phyloP scores from a whole-genome alignment of 2,113 vertebrate genomes.

The Sturnira hondurensis region DNA sequence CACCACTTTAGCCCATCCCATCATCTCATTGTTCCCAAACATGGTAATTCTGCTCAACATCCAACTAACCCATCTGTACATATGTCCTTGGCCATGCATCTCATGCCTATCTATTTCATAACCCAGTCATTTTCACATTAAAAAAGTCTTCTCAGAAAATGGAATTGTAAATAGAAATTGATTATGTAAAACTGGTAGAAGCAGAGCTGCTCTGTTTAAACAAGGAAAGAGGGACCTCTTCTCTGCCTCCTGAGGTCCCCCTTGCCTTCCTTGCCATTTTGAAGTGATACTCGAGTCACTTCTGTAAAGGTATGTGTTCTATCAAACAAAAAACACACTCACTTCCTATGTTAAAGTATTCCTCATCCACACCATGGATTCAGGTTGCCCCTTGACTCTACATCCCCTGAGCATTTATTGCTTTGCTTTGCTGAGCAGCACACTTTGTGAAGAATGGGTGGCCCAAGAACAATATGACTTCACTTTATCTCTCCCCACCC shows the following conservation, averaged over 20 bases:
- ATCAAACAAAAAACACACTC: neutral
- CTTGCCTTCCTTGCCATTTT: neutral
- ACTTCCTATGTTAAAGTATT: neutral
- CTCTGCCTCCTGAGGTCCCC: neutral
- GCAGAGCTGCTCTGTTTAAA: neutral
- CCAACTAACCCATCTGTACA: neutral
- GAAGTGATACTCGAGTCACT: neutral
- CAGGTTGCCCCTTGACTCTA: neutral
- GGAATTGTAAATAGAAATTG: neutral
- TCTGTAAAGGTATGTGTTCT: neutral
- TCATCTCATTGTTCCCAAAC: neutral
- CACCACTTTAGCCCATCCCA: neutral
- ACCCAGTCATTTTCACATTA: neutral
- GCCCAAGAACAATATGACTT: neutral
- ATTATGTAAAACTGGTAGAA: neutral
- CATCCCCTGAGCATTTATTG: neutral
- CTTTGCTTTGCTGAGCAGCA: neutral
- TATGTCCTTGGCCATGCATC: neutral
- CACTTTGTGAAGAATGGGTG: neutral
- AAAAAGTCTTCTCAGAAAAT: neutral
- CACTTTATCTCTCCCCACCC: neutral
- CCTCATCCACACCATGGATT: neutral
- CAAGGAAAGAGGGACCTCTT: neutral
- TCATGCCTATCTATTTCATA: neutral
- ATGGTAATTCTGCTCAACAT: neutral